Conservation (phyloP, 2,888 invertebrate species). For the Aquatica leii region DNA sequence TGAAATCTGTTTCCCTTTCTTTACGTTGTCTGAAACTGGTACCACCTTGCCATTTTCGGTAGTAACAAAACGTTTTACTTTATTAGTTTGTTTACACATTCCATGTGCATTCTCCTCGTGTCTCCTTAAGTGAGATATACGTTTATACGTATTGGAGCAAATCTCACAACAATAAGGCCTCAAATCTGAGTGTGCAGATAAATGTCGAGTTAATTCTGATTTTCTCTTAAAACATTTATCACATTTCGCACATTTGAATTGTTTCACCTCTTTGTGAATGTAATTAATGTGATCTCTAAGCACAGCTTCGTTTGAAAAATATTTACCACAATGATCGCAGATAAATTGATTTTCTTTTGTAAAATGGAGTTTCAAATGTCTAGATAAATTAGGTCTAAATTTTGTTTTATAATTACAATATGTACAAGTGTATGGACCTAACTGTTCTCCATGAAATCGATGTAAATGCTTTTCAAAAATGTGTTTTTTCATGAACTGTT, state of each 20-base stretch:
- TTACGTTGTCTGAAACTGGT: constrained; percentile 39
- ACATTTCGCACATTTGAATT: constrained; percentile 55
- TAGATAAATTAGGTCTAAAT: constrained; percentile 52
- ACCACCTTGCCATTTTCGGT: constrained; percentile 50
- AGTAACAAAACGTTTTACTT: constrained; percentile 50
- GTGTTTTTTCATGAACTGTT: constrained; percentile 52
- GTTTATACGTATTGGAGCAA: constrained; percentile 54
- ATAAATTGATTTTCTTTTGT: constrained; percentile 50
- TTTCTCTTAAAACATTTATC: constrained; percentile 57
- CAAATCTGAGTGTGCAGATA: constrained; percentile 54
- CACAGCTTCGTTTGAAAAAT: constrained; percentile 53
- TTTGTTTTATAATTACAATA: constrained; percentile 53
- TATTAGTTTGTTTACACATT: constrained; percentile 48
- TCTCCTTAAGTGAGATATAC: constrained; percentile 54
- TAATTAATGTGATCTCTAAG: constrained; percentile 57
- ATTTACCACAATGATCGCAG: constrained; percentile 57
- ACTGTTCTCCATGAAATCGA: constrained; percentile 52
- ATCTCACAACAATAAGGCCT: constrained; percentile 54
- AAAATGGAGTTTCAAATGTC: constrained; percentile 54
- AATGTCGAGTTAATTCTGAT: constrained; percentile 54
- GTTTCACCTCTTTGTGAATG: constrained; percentile 51
- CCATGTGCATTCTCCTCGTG: constrained; percentile 55
- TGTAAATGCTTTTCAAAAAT: constrained; percentile 53
- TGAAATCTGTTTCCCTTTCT: not conserved
- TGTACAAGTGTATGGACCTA: constrained; percentile 49